These are phyloP conservation scores for Euglossa dilemma DNA, from an alignment of 1,140 invertebrate species.

Conservation along the genomic window DNA sequence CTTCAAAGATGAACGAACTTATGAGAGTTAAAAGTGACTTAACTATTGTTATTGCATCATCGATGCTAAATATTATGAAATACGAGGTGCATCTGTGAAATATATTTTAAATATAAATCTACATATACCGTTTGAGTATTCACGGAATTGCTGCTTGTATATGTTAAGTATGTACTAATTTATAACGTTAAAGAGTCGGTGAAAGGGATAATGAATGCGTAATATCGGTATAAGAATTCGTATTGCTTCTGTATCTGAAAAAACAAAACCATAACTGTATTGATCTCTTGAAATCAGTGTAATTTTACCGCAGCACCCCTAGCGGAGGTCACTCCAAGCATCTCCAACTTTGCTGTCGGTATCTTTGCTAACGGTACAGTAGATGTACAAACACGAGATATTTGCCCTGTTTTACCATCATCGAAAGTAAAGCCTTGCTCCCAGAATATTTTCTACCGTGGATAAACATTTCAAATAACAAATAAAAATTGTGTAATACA, in stretches of 20 bases:
- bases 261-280: neutral
- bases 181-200: too few relatives aligned
- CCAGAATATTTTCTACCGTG: neutral
- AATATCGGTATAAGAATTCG: too few relatives aligned
- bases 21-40: neutral
- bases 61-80: neutral
- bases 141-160: too few relatives aligned
- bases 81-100: too few relatives aligned
- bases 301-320: neutral
- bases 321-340: neutral
- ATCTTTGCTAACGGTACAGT: neutral
- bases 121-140: too few relatives aligned
- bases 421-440: neutral
- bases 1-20: neutral
- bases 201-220: too few relatives aligned
- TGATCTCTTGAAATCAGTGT: neutral
- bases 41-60: rapidly evolving
- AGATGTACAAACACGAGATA: neutral
- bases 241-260: too few relatives aligned
- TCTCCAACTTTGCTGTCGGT: neutral
- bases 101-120: too few relatives aligned
- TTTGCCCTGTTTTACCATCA: slow-evolving; percentile 50
- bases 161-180: too few relatives aligned
- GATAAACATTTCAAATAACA: neutral
- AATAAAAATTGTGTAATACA: neutral